Conservation (phyloP, 1,140 invertebrate genomes). For the Macrotrachela quadricornifera region DNA sequence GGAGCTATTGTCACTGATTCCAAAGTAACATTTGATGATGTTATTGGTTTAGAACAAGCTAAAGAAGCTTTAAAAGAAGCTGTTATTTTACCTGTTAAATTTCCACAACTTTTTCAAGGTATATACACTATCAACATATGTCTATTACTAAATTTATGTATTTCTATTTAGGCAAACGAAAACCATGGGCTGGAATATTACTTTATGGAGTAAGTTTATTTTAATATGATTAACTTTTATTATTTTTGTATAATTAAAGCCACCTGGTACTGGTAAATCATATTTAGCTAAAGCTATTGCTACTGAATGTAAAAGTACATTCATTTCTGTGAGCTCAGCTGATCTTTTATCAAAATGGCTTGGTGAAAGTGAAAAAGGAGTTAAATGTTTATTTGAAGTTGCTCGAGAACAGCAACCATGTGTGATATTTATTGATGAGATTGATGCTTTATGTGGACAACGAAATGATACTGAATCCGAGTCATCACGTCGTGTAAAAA, state of each 20-base stretch:
- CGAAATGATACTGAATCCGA: slow-evolving; percentile 96
- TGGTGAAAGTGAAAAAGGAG: slow-evolving; percentile 94
- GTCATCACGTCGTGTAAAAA: slow-evolving; percentile 90
- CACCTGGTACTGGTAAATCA: slow-evolving; percentile 97
- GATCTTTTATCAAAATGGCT: slow-evolving; percentile 98
- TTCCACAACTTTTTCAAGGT: too few species aligned
- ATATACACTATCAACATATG: too few species aligned
- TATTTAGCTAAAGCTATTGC: slow-evolving; percentile 96
- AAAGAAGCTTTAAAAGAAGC: too few species aligned
- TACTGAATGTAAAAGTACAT: slow-evolving; percentile 84
- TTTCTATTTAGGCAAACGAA: too few species aligned
- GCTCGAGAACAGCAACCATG: slow-evolving; percentile 77
- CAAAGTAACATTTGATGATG: too few species aligned
- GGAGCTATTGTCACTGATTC: too few species aligned
- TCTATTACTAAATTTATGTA: too few species aligned
- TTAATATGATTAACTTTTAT: too few species aligned
- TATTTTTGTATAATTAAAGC: slow-evolving; percentile 30
- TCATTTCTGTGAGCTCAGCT: slow-evolving; percentile 93
- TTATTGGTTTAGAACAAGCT: too few species aligned
- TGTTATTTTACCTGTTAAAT: too few species aligned
- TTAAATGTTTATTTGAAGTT: slow-evolving; percentile 84
- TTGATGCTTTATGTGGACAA: slow-evolving; percentile 89
- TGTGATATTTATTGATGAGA: slow-evolving; percentile 98
- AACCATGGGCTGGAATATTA: too few species aligned
- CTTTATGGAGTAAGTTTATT: too few species aligned